Percentiles rank a stretch among this genome's conserved stretches.
Evolutionary conservation across 2,797 vertebrate species (phyloP).

Genomic region (Macropus fuliginosus): DNA sequence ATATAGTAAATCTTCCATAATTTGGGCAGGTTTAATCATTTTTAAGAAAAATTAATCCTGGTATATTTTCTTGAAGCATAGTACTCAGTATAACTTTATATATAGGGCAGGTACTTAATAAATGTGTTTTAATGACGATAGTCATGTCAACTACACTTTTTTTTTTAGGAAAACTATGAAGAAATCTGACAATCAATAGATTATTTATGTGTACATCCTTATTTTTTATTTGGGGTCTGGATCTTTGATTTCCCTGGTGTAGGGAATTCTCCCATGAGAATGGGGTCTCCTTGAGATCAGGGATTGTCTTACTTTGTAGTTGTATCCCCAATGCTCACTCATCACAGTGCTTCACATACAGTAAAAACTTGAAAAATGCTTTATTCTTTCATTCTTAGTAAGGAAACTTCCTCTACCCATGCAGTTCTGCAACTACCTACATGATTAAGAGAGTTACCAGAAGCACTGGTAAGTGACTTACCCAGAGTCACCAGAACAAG

Average conservation of each 20-base stretch:
- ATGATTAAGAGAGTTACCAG: background rate
- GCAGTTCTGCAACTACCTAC: background rate
- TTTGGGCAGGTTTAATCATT: background rate
- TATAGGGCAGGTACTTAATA: background rate
- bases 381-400: background rate
- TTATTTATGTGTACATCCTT: background rate
- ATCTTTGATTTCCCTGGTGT: background rate
- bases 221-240: background rate
- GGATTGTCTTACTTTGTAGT: too few relatives aligned
- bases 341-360: background rate
- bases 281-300: too few relatives aligned
- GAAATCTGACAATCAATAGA: background rate
- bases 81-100: background rate
- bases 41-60: background rate
- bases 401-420: background rate
- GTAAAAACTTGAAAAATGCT: background rate
- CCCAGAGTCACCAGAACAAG: background rate
- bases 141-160: background rate
- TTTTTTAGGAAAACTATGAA: background rate
- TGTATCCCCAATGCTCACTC: background rate
- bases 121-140: background rate
- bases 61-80: background rate
- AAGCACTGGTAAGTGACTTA: background rate
- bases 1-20: background rate
- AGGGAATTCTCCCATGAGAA: background rate